Conservation (phyloP, 2,113 vertebrate species). For the Hippocampus zosterae region DNA sequence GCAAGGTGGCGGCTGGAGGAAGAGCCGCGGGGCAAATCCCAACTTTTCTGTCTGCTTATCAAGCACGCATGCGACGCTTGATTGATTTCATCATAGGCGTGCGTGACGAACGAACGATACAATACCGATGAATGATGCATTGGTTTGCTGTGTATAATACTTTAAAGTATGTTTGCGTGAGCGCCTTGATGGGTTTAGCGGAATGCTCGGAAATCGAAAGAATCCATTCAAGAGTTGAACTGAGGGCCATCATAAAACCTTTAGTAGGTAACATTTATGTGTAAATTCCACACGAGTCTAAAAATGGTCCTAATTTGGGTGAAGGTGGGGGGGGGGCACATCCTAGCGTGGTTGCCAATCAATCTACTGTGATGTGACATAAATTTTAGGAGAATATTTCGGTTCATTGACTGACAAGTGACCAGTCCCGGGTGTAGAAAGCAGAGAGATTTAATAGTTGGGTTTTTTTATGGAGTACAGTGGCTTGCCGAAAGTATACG, state of each 20-base stretch:
- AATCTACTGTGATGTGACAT: no score
- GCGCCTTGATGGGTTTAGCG: no score
- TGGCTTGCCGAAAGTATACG: no score
- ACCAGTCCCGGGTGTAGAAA: no score
- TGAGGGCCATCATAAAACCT: neutral
- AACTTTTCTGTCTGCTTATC: slow-evolving; percentile 12
- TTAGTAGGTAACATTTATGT: neutral
- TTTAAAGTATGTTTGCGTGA: no score
- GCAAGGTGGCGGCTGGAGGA: slow-evolving; percentile 10
- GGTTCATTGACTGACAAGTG: no score
- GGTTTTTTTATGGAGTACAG: no score
- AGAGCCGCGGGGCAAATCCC: slow-evolving; percentile 8
- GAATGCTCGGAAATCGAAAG: neutral
- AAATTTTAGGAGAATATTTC: no score
- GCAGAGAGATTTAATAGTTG: no score
- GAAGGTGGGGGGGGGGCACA: no score
- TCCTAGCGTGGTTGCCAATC: no score
- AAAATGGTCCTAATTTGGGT: no score
- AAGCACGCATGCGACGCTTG: neutral
- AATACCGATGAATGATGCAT: neutral
- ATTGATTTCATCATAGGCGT: neutral
- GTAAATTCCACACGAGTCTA: neutral
- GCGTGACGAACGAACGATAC: neutral
- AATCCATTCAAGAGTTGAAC: neutral
- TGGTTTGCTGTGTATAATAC: neutral